A percentile compares a stretch with the other conserved stretches of the same genome.
phyloP scores from a whole-genome alignment of 2,888 invertebrate genomes.

The Achlya flavicornis region DNA sequence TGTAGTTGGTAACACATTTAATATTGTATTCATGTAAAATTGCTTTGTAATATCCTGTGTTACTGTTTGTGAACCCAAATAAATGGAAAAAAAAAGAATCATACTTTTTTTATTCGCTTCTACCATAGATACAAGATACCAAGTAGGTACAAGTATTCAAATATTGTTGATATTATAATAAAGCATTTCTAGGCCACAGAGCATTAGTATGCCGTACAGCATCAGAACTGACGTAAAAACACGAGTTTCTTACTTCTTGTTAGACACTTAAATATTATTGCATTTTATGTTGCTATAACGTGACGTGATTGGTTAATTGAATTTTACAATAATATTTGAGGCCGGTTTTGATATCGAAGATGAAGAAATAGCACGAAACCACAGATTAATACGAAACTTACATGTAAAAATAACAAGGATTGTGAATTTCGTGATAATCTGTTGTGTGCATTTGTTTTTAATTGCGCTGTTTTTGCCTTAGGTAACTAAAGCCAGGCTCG shows the following conservation, averaged over 20 bases:
- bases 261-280: conserved; percentile 3
- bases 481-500: too few relatives aligned
- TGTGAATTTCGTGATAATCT: too few relatives aligned
- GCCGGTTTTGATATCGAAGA: not conserved
- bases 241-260: conserved; percentile 10
- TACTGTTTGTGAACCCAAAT: too few relatives aligned
- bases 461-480: too few relatives aligned
- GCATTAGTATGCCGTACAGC: conserved; percentile 12
- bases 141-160: not conserved
- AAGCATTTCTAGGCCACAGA: conserved; percentile 10
- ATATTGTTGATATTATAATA: conserved; percentile 6
- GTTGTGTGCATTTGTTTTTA: too few relatives aligned
- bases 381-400: too few relatives aligned
- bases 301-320: conserved; percentile 11
- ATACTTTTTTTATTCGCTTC: not conserved
- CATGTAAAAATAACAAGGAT: not conserved
- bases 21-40: too few relatives aligned
- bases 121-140: not conserved
- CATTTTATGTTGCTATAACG: conserved; percentile 11
- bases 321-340: conserved; percentile 5
- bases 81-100: too few relatives aligned
- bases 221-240: conserved; percentile 11
- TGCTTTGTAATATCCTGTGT: too few relatives aligned
- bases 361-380: not conserved
- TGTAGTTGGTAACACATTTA: too few relatives aligned